Percentiles rank a stretch among this genome's conserved stretches.
Conservation (phyloP, 2,888 invertebrate genomes). For the Agrotis puta region DNA sequence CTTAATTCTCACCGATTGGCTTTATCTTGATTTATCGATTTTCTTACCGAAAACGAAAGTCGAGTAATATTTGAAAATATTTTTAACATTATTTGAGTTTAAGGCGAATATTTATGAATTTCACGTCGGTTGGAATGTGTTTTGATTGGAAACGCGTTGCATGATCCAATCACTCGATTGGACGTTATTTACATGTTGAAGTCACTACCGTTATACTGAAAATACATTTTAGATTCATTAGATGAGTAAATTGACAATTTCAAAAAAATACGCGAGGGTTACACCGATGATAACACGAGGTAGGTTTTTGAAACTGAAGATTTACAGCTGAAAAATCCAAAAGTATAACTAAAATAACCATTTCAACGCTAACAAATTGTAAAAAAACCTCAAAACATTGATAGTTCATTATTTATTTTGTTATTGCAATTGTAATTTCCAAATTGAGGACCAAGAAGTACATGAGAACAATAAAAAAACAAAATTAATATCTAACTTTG, state of each 20-base stretch:
- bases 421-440: constrained; percentile 57
- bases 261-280: constrained; percentile 56
- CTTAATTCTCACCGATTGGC: constrained; percentile 1
- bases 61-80: neutral
- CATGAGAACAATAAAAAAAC: constrained; percentile 59
- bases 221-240: constrained; percentile 61
- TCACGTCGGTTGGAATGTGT: neutral
- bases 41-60: neutral
- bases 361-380: constrained; percentile 50
- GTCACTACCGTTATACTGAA: constrained; percentile 14
- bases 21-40: neutral
- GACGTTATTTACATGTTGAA: constrained; percentile 39
- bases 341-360: constrained; percentile 49
- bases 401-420: constrained; percentile 47
- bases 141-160: neutral
- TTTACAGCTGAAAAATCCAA: constrained; percentile 63
- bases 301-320: constrained; percentile 63
- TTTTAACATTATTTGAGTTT: neutral
- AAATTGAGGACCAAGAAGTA: constrained; percentile 45
- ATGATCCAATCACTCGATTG: constrained; percentile 63
- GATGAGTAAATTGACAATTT: constrained; percentile 58
- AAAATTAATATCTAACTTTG: constrained; percentile 56
- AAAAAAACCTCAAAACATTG: constrained; percentile 59
- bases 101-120: neutral
- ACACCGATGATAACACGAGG: constrained; percentile 45